Evolutionary conservation across 2,888 invertebrate species (phyloP), one percentile per base, ranked within the genome.

Genomic region (Chymomyza fuscimana): DNA sequence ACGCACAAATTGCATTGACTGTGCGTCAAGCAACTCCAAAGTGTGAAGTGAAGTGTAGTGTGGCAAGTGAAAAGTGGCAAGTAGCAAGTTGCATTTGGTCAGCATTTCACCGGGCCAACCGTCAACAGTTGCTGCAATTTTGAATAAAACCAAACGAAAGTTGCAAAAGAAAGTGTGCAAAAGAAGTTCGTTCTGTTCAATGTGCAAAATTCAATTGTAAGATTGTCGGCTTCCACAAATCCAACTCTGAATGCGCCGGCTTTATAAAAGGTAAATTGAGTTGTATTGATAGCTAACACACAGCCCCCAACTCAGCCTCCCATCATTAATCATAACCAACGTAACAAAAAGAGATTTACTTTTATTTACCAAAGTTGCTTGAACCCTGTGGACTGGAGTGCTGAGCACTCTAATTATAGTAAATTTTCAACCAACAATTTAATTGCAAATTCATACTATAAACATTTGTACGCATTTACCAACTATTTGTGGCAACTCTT

Each of bases 1-100:
- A 29, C 58, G 63, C 63, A 62, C 40, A 69, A 74, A 79, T 80
- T 87, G 86, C 83, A 79, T 72, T 82, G 83, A 80, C 80, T 78
- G 76, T 74, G 79, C 65, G 63, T 69, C 69, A 69, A 73, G n/a
- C 19, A 32, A 22, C 5, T 9, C 16, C 32, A 32, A 7, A 12
- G 5, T 70, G 72, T 67, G 54, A 65, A 71, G 63, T 71, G 61
- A 58, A 59, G n/a, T 40, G 73, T 54, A 51, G 52, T 19, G 52
- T 19, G 52, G 52, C 19, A 5, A 32, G 32, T 32, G 32, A 32
- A 32, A 32, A 32, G 32, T 32, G 32, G 32, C 32, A 32, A 32
- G 32, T 32, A 32, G 32, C 32, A 54, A 54, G 10, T 54, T 19
- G 52, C 52, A 61, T 74, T 58, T n/a, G 70, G 60, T 36, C 60